A percentile compares a stretch with the other conserved stretches of the same genome.
These are phyloP conservation scores for Zaprionus tsacasi DNA, from an alignment of 1,140 invertebrate species.

Conservation along the genomic window DNA sequence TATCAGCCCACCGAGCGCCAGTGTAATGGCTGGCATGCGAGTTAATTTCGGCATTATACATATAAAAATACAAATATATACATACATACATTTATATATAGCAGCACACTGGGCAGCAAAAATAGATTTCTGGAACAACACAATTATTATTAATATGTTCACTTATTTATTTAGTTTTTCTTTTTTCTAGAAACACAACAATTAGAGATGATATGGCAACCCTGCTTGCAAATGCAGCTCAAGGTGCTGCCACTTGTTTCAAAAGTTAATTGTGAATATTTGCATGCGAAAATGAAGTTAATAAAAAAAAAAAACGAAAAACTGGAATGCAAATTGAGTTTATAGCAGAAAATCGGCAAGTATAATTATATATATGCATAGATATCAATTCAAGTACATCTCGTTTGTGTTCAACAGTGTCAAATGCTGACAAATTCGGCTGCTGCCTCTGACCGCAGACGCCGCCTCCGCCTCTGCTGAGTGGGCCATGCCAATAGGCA, in stretches of 20 bases:
- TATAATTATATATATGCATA: neutral
- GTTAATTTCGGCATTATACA: constrained; percentile 16
- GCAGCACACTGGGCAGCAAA: constrained; percentile 11
- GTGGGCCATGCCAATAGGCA: constrained; percentile 14
- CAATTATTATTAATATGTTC: neutral
- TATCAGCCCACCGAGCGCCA: constrained; percentile 38
- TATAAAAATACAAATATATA: neutral
- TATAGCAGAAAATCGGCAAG: neutral
- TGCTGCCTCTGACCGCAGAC: neutral
- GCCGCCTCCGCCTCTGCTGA: constrained; percentile 12
- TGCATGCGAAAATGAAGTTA: neutral
- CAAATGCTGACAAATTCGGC: neutral
- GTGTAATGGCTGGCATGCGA: constrained; percentile 16
- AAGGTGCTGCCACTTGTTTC: neutral
- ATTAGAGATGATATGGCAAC: neutral
- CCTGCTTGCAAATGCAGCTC: neutral
- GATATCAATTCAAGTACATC: neutral
- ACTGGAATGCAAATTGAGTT: neutral
- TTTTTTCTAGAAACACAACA: neutral
- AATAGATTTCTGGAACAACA: neutral
- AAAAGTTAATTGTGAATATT: neutral
- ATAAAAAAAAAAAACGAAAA: neutral
- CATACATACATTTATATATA: neutral
- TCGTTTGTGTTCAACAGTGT: constrained; percentile 9
- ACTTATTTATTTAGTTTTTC: neutral